phyloP scores from a whole-genome alignment of 30 jellyfish, hydroid and myxozoan species.

The Turritopsis rubra region DNA sequence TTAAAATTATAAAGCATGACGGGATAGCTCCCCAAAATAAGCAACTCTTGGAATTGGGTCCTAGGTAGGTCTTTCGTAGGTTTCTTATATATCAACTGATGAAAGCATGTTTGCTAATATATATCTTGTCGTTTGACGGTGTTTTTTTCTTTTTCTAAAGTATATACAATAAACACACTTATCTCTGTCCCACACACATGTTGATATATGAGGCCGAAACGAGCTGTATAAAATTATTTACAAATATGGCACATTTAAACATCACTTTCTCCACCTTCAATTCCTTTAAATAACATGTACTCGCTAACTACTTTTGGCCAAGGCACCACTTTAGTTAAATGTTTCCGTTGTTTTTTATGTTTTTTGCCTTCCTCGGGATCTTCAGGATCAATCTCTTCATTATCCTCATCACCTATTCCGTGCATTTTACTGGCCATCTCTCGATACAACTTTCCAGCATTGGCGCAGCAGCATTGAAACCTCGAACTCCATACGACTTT shows the following conservation, averaged over 20 bases:
- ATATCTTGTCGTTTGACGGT: too few relatives aligned
- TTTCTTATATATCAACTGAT: too few relatives aligned
- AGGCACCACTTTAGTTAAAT: constrained; percentile 3
- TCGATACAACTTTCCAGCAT: constrained; percentile 5
- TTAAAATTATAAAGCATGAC: too few relatives aligned
- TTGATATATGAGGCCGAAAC: too few relatives aligned
- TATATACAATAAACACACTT: too few relatives aligned
- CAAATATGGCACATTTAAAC: neutral
- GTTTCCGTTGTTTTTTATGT: neutral
- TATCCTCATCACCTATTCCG: neutral
- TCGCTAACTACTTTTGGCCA: neutral
- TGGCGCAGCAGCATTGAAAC: constrained; percentile 14
- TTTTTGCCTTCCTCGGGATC: neutral
- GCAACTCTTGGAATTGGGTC: too few relatives aligned
- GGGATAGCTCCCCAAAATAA: too few relatives aligned
- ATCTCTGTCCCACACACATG: too few relatives aligned
- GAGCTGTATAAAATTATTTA: neutral
- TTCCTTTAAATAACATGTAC: neutral
- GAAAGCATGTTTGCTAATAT: too few relatives aligned
- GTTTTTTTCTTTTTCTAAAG: too few relatives aligned
- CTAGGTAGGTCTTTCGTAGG: too few relatives aligned
- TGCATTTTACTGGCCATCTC: constrained; percentile 19
- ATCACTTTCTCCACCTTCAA: neutral
- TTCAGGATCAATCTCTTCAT: neutral
- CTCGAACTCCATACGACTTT: constrained; percentile 25